phyloP scores from a whole-genome alignment of 2,113 vertebrate species.

The Brevimyrus niger region DNA sequence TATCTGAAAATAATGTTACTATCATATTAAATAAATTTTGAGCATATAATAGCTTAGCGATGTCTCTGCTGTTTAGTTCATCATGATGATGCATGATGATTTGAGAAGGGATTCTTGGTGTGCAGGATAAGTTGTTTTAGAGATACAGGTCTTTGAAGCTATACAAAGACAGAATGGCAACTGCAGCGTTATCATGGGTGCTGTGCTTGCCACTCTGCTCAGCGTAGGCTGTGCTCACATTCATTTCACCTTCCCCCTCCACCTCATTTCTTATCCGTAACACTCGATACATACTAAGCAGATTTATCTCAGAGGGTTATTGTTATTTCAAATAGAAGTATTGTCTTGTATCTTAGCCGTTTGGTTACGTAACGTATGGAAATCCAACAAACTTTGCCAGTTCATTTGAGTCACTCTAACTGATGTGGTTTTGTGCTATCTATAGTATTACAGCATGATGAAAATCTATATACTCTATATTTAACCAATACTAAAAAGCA shows the following conservation, averaged over 20 bases:
- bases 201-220: background rate
- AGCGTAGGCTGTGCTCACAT: background rate
- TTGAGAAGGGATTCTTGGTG: background rate
- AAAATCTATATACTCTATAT: background rate
- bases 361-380: background rate
- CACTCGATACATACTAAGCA: background rate
- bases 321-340: background rate
- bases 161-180: background rate
- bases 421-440: background rate
- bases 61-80: background rate
- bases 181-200: background rate
- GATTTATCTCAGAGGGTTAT: background rate
- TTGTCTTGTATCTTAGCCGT: background rate
- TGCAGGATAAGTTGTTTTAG: background rate
- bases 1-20: background rate
- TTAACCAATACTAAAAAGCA: background rate
- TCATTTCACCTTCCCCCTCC: background rate
- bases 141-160: background rate
- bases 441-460: background rate
- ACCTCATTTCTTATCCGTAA: background rate
- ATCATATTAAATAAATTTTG: background rate
- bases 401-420: background rate
- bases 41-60: background rate
- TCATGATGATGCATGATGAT: background rate
- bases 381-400: background rate